Conservation (phyloP, 30 jellyfish, hydroid and myxozoan species). For the Aurelia coerulea region DNA sequence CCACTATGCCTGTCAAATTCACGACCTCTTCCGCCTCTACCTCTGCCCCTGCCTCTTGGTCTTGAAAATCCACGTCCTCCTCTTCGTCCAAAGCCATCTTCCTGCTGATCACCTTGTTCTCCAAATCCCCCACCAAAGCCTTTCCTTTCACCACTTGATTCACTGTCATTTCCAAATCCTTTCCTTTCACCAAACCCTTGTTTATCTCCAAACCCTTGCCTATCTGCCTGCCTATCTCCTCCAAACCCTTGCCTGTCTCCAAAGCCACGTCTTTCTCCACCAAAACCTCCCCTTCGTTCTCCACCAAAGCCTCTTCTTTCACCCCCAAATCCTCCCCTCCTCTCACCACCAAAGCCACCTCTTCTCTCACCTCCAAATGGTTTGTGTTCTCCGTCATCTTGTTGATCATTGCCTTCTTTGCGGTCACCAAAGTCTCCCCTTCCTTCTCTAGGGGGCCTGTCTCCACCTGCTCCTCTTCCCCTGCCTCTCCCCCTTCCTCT, state of each 20-base stretch:
- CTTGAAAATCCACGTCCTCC: constrained; percentile 78
- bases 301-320: constrained; percentile 69
- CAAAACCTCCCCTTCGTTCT: constrained; percentile 40
- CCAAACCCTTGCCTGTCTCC: constrained; percentile 71
- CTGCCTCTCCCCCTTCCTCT: constrained; percentile 86
- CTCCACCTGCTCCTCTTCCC: constrained; percentile 90
- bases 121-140: constrained; percentile 60
- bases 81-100: constrained; percentile 56
- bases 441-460: constrained; percentile 77
- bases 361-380: constrained; percentile 59
- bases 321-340: constrained; percentile 44
- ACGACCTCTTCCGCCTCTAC: constrained; percentile 94
- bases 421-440: constrained; percentile 52
- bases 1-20: constrained; percentile 99
- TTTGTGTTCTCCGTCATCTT: constrained; percentile 50
- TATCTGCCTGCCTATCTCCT: constrained; percentile 7
- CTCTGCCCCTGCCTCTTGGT: constrained; percentile 92
- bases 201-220: constrained; percentile 68
- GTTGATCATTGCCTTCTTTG: constrained; percentile 49
- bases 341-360: constrained; percentile 63
- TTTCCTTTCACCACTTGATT: constrained; percentile 67
- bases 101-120: constrained; percentile 40
- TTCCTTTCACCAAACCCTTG: constrained; percentile 59
- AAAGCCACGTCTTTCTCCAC: constrained; percentile 69
- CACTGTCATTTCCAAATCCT: constrained; percentile 64